Evolutionary conservation across 2,797 vertebrate genomes (phyloP), one percentile per base, ranked within the genome.

Genomic region (Phoxinus dragarum): DNA sequence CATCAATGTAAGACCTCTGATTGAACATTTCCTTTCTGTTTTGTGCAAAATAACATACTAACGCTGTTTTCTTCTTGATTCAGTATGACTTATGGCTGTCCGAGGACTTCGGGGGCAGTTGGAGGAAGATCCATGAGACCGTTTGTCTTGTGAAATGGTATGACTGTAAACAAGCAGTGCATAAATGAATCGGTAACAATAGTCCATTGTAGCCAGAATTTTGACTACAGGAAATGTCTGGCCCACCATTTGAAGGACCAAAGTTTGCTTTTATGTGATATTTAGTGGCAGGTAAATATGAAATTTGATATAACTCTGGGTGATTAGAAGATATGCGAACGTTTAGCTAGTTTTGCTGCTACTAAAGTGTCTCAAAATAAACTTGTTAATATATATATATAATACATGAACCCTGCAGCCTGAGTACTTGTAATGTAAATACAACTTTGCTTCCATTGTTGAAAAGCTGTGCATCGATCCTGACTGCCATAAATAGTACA

Each of bases 101-200:
- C 80, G 94, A 93, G 89, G 95, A 98, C 92, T 97, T 98, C 86
- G 97, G 97, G 36, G 92, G 69, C 81, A 95, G 79, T 81, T 99
- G 98, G 98, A 94, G 90, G 88, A 95, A 95, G 93, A 95, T 98
- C 91, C 96, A 98, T 76, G 93, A 94, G 91, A 94, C 91, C 52
- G 97, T 98, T 85, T 99, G 97, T 93, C 91, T 97, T 91, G 95
- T 96, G 84, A 98, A 98, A 95, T 99, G 98, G 98, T 99, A 93
- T 97, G 96, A 92, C 2, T 11, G 5, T 27, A 52, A 17, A 71
- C 7, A 68, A 10, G 5, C 27, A 31, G 12, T 31, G 10, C 64
- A 27, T 38, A 6, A 52, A 68, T 14, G 0, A 38, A 34, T 47
- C 5, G 1, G 19, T 40, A 19, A 56, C 10, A 14, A 23, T 40